Percentiles rank a stretch among this genome's conserved stretches.
phyloP scores from a whole-genome alignment of 2,888 invertebrate species.

The Nesidiocoris tenuis region DNA sequence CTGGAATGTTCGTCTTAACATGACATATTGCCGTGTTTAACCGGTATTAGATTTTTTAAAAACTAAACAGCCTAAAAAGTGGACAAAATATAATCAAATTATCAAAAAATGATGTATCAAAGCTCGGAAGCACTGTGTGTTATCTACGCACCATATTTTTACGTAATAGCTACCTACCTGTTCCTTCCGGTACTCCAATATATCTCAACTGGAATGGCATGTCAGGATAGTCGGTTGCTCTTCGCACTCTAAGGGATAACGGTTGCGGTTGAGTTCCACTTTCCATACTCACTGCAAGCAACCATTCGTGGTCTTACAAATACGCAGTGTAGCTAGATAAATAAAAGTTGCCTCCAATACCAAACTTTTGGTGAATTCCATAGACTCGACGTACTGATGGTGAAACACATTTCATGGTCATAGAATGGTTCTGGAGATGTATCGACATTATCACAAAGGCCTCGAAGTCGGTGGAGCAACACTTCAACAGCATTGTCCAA shows the following conservation, averaged over 20 bases:
- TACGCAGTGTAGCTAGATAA: too few species aligned
- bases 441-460: slow-evolving; percentile 90
- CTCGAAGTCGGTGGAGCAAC: slow-evolving; percentile 81
- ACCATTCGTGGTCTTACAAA: neutral
- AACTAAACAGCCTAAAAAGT: too few species aligned
- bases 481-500: slow-evolving; percentile 89
- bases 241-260: slow-evolving; percentile 75
- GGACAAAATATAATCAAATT: too few species aligned
- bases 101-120: too few species aligned
- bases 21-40: too few species aligned
- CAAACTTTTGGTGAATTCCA: too few species aligned
- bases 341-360: too few species aligned
- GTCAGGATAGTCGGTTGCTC: slow-evolving; percentile 78
- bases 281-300: slow-evolving; percentile 45
- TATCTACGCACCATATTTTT: too few species aligned
- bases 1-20: too few species aligned
- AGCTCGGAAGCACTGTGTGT: too few species aligned
- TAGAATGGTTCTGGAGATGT: slow-evolving; percentile 87
- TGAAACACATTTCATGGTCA: slow-evolving; percentile 90
- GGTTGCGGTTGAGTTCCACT: slow-evolving; percentile 58
- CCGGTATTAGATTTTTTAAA: too few species aligned
- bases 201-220: slow-evolving; percentile 89
- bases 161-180: slow-evolving; percentile 41
- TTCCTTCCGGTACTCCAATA: slow-evolving; percentile 83
- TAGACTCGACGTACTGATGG: slow-evolving; percentile 60